Percentiles rank a stretch among this genome's conserved stretches.
These are phyloP conservation scores for Pelosia muscerda DNA, from an alignment of 2,888 invertebrate genomes.

Conservation along the genomic window DNA sequence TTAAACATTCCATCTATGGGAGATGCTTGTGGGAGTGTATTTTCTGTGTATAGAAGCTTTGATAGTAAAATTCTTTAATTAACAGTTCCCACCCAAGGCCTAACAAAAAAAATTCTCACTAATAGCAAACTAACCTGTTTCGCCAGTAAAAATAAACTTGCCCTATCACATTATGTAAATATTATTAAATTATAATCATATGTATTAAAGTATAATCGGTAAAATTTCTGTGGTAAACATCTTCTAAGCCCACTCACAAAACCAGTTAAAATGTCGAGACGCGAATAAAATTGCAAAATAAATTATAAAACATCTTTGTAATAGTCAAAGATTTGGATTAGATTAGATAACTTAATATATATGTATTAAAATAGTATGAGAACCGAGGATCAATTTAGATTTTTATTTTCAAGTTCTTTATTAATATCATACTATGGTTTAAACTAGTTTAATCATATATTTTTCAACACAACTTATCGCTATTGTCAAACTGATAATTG, in stretches of 20 bases:
- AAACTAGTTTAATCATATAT: too few relatives aligned
- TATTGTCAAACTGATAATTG: too few relatives aligned
- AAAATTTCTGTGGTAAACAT: not conserved
- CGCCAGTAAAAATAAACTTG: not conserved
- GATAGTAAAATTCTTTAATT: not conserved
- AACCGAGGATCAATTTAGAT: too few relatives aligned
- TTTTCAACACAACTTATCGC: too few relatives aligned
- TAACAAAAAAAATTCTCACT: not conserved
- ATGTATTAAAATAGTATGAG: not conserved
- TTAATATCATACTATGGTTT: too few relatives aligned
- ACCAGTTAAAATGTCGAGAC: not conserved
- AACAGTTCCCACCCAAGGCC: not conserved
- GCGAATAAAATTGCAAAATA: not conserved
- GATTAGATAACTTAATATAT: not conserved
- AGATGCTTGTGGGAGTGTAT: not conserved
- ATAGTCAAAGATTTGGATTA: not conserved
- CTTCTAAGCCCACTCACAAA: not conserved
- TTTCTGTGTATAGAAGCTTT: too few relatives aligned
- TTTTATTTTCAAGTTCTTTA: too few relatives aligned
- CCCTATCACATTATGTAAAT: not conserved
- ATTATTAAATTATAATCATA: too few relatives aligned
- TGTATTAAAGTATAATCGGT: not conserved
- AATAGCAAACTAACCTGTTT: not conserved
- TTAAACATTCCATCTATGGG: too few relatives aligned
- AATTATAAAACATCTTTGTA: conserved; percentile 2